Evolutionary conservation across 2,797 vertebrate species (phyloP), one percentile per base, ranked within the genome.

Genomic region (Sardinella longiceps): DNA sequence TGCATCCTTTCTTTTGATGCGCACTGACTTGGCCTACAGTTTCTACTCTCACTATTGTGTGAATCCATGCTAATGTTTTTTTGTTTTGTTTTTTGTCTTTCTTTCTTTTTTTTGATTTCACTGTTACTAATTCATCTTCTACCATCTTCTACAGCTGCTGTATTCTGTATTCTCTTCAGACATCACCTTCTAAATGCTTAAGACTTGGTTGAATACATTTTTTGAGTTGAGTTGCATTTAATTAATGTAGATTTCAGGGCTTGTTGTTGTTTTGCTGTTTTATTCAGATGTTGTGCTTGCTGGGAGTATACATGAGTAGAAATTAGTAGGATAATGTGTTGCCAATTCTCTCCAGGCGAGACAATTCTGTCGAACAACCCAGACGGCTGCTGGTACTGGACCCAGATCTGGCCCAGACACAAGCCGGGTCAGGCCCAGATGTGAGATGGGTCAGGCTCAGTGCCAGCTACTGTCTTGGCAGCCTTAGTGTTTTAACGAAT

Each of bases 401-500:
- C 5, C 48, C 48, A 3, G 48, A 50, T 50, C 48, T 15, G 11
- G 48, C 48, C 48, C 53, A 3, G 53, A 56, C 5, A 23, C n/a
- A 4, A 23, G 18, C 53, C 53, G 20, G 53, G 23, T 56, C 20
- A 23, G 53, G 23, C 12, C 48, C 53, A 6, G 53, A 56, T 23
- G 1, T 56, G 53, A 23, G 20, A 20, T n/a, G 53, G 23, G 20
- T 56, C 53, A 23, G 53, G 3, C 18, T 23, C 53, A n/a, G 53
- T 56, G 53, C 53, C 18, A 6, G 53, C 20, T 23, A 1, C 20
- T 56, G 23, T 56, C 18, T 56, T 6, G 53, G 58, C 45, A 70
- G 45, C 28, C 15, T 83, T 82, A 84, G 74, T 83, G 81, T 86
- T 58, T 84, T 82, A 82, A 70, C 3, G 48, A 50, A n/a, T n/a